Conservation (phyloP, 2,797 vertebrate genomes). For the Zalophus californianus region DNA sequence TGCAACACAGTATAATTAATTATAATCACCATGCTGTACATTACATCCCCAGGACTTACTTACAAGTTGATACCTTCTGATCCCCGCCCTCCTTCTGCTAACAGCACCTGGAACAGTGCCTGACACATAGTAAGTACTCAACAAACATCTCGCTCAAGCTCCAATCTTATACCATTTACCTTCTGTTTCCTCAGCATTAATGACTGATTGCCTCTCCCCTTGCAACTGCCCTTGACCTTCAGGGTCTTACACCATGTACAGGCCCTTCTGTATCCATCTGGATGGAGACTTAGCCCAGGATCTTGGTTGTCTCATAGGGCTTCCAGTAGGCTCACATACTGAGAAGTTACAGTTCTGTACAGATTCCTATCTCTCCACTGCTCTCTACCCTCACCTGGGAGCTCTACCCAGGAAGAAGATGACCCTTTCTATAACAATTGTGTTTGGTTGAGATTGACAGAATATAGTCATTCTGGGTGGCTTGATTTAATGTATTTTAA, state of each 20-base stretch:
- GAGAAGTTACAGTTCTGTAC: background rate
- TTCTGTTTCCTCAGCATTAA: background rate
- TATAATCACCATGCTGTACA: background rate
- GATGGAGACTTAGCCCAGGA: background rate
- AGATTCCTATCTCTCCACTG: background rate
- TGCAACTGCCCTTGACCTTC: background rate
- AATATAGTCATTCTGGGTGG: background rate
- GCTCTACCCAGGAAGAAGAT: background rate
- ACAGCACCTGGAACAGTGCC: background rate
- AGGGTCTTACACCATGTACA: background rate
- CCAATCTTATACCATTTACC: background rate
- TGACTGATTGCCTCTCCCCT: background rate
- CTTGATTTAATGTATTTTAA: slow-evolving; percentile 49
- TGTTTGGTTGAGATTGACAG: background rate
- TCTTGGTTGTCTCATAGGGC: background rate
- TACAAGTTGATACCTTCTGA: background rate
- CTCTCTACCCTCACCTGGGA: background rate
- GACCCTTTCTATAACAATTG: background rate
- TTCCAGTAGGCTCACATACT: background rate
- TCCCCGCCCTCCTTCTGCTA: background rate
- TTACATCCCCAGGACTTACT: background rate
- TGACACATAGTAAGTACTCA: background rate
- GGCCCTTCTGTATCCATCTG: background rate
- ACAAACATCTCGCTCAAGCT: background rate
- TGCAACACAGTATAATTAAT: background rate